Evolutionary conservation across 2,797 vertebrate genomes (phyloP), one percentile per base, ranked within the genome.

Genomic region (Rhynchonycteris naso): DNA sequence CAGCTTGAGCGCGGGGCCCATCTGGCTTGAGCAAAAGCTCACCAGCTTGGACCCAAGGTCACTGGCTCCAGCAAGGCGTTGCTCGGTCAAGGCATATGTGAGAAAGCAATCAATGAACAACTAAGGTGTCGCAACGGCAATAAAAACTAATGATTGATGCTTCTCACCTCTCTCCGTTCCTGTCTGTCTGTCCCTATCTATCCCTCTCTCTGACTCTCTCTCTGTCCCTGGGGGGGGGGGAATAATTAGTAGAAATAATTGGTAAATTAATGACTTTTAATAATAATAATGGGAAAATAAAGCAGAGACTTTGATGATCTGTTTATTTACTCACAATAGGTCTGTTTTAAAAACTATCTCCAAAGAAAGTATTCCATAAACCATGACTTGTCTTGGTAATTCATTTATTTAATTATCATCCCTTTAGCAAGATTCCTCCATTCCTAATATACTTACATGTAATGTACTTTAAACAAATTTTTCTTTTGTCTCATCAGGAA

Each of bases 231-330:
- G n/a, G n/a, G n/a, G n/a, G n/a, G n/a, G n/a, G n/a, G n/a, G n/a
- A 88, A 78, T 84, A 91, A 84, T 52, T 66, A 74, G 52, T 68
- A 47, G 72, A 94, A 88, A 89, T 84, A 80, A 93, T 2, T 96
- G 54, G 76, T 26, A 81, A 68, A 90, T 66, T n/a, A 58, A 33
- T 79, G 84, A 56, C 13, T 58, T 28, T 93, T 91, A 95, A 92
- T 91, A 95, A 81, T 81, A 91, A 91, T 94, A 95, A 35, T 52
- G 26, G 38, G n/a, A 10, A 91, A 88, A 92, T 52, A 47, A 92
- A 71, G 65, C 13, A 90, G 58, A 85, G 22, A 88, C 47, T 94
- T 75, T 92, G 52, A 78, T 90, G 69, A 93, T 3, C 24, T 83
- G 19, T 72, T 85, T 74, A 71, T 83, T 78, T 91, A 90, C 52